Conservation (phyloP, 2,113 vertebrate genomes). For the Gnathochromis pfefferi region DNA sequence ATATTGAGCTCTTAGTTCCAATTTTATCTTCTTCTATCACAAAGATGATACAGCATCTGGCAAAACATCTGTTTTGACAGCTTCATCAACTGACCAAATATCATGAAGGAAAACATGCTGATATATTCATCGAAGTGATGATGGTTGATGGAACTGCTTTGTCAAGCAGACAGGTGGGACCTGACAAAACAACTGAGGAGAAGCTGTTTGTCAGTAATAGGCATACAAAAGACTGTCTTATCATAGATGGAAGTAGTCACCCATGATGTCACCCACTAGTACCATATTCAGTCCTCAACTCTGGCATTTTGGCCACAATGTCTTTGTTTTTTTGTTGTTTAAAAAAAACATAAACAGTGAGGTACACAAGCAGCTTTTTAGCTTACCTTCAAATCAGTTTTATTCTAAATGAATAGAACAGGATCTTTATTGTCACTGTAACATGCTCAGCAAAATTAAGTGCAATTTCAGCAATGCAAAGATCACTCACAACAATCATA, state of each 20-base stretch:
- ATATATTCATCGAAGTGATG: neutral
- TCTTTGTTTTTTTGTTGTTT: neutral
- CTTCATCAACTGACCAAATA: neutral
- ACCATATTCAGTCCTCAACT: neutral
- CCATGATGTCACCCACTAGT: neutral
- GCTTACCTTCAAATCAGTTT: neutral
- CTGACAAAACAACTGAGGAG: neutral
- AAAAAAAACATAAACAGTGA: neutral
- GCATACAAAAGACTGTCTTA: neutral
- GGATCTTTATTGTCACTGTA: neutral
- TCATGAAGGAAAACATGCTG: neutral
- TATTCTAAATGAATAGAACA: neutral
- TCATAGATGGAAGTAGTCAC: neutral
- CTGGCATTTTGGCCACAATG: neutral
- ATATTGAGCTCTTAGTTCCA: neutral
- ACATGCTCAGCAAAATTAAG: neutral
- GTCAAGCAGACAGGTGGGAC: neutral
- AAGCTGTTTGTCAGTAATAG: neutral
- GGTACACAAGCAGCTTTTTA: neutral
- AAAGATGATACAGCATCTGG: neutral
- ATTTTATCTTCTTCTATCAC: neutral
- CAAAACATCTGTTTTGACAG: neutral
- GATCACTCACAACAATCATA: neutral
- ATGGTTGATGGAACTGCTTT: neutral
- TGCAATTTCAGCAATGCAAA: neutral